These are phyloP conservation scores for Rhabdomys dilectus DNA, from an alignment of 2,113 vertebrate genomes.

Conservation along the genomic window DNA sequence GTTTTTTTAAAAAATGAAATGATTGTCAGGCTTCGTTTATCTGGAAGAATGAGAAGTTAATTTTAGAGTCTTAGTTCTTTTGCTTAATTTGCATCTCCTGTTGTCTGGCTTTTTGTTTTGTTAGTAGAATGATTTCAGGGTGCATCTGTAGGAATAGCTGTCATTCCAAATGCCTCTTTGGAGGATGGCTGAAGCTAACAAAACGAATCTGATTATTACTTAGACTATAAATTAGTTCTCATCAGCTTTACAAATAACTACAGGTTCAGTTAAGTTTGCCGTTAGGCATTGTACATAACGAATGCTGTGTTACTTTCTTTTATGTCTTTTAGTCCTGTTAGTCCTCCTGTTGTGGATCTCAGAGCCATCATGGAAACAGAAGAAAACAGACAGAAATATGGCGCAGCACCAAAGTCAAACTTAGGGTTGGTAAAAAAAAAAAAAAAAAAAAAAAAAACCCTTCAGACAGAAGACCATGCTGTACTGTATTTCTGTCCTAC, in stretches of 20 bases:
- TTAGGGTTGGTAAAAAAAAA: constrained; percentile 86
- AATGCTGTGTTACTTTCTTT: constrained; percentile 77
- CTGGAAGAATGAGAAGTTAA: constrained; percentile 28
- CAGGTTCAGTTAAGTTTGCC: constrained; percentile 73
- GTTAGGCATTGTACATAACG: constrained; percentile 77
- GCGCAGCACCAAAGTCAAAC: constrained; percentile 92
- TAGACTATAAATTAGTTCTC: constrained; percentile 24
- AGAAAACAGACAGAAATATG: constrained; percentile 91
- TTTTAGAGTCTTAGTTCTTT: constrained; percentile 2
- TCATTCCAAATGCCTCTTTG: constrained; percentile 81
- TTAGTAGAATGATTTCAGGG: constrained; percentile 56
- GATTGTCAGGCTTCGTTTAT: constrained; percentile 36
- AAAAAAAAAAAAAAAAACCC: background rate
- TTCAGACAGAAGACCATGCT: constrained; percentile 49
- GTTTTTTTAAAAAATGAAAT: background rate
- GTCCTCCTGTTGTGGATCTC: constrained; percentile 94
- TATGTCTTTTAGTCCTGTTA: constrained; percentile 87
- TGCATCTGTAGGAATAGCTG: constrained; percentile 65
- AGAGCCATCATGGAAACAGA: constrained; percentile 98
- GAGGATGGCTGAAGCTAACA: constrained; percentile 82
- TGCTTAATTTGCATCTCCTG: background rate
- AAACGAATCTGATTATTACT: constrained; percentile 81
- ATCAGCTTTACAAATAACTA: constrained; percentile 73
- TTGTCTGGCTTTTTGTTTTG: constrained; percentile 32
- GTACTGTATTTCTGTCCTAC: constrained; percentile 13